Conservation (phyloP, 2,888 invertebrate species). For the Priocnemis perturbator region DNA sequence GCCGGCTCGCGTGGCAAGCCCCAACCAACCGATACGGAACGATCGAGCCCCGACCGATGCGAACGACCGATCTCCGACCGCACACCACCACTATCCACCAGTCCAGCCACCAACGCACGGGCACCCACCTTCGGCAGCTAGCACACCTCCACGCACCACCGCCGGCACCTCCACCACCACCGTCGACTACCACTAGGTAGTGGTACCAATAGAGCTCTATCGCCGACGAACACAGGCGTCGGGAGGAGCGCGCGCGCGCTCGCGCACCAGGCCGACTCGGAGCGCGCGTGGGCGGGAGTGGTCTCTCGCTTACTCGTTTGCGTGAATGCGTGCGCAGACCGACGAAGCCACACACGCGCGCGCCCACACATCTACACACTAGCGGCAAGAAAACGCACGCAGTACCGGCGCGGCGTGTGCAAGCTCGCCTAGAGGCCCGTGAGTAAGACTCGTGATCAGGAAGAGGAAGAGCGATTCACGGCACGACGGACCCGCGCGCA, state of each 20-base stretch:
- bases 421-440: background rate
- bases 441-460: background rate
- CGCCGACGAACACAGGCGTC: background rate
- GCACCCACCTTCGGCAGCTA: background rate
- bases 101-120: too few relatives aligned
- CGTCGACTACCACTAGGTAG: background rate
- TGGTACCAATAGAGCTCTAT: too few relatives aligned
- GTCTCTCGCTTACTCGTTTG: background rate
- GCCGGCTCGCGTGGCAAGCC: too few relatives aligned
- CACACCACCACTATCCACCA: too few relatives aligned
- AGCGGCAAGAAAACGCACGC: too few relatives aligned
- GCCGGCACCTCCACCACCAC: background rate
- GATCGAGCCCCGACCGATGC: too few relatives aligned
- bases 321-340: constrained; percentile 10
- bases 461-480: constrained; percentile 52
- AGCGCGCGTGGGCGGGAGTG: background rate
- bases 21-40: too few relatives aligned
- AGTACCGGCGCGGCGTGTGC: constrained; percentile 4
- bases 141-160: constrained; percentile 1
- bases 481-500: constrained; percentile 66
- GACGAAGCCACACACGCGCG: background rate
- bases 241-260: background rate
- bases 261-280: background rate
- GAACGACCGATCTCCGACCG: too few relatives aligned
- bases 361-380: too few relatives aligned